Conservation (phyloP, 2,797 vertebrate genomes). For the Podargus strigoides region DNA sequence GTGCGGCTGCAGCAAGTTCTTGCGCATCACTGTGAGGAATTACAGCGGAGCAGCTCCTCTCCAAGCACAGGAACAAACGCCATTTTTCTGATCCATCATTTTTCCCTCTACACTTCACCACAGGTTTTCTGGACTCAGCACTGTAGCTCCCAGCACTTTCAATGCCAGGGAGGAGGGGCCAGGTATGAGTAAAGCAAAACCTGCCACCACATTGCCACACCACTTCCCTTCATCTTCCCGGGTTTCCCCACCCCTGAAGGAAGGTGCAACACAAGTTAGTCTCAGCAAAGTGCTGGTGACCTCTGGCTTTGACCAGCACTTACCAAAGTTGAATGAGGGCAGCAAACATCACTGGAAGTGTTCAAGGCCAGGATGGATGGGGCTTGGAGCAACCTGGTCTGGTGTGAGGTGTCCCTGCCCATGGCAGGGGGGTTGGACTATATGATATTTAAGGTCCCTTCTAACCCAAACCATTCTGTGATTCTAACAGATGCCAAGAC, state of each 20-base stretch:
- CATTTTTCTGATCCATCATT: background rate
- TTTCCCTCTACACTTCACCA: background rate
- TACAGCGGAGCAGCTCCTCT: background rate
- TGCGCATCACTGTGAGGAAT: background rate
- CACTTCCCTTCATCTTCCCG: background rate
- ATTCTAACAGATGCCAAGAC: background rate
- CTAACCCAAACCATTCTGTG: background rate
- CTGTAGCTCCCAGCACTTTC: background rate
- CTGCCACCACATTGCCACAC: background rate
- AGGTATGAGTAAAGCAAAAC: background rate
- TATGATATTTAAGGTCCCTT: background rate
- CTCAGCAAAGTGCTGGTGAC: background rate
- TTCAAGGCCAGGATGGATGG: accelerated
- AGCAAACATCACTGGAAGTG: background rate
- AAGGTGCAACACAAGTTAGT: background rate
- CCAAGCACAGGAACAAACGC: background rate
- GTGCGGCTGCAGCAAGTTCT: background rate
- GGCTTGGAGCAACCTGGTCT: background rate
- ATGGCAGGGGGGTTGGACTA: background rate
- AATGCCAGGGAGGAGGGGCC: accelerated
- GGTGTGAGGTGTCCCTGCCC: too few species aligned
- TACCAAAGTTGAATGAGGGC: background rate
- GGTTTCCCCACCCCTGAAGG: background rate
- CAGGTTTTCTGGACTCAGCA: background rate
- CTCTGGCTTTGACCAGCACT: background rate